Base-by-base conservation (phyloP, 2,113 vertebrate species). In the Callionymus lyra region DNA sequence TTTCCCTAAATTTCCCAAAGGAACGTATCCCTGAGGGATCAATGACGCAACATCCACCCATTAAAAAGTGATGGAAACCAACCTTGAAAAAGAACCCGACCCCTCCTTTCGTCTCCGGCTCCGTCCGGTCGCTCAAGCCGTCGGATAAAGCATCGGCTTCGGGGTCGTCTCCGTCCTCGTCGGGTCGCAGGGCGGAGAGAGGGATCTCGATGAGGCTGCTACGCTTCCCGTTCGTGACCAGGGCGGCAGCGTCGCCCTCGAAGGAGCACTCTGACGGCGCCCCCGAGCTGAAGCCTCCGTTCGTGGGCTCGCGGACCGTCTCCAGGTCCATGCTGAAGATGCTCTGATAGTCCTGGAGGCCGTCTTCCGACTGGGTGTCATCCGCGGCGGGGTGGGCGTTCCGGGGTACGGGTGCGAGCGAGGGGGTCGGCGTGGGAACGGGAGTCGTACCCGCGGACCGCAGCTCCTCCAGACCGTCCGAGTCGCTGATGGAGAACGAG, bases 51-150 rank as follows among this genome's bases (percentile, higher is more conserved):
- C 34, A 13, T 12, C n/a, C 12, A 12, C n/a, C 6, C 10, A 34
- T n/a, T 12, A 34, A 6, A 3, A 34, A 34, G 33, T 34, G 12
- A 36, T n/a, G 12, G 34, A 36, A 10, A 35, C 77, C 38, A 33
- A 87, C 85, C 82, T 84, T 87, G 47, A 89, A 93, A 77, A 91
- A 92, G 82, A 93, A 94, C 3, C 90, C 91, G 6, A 93, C 56
- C 2, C 83, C 86, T 16, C 50, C 63, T 69, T 56, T 85, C 10
- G 36, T 50, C 37, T 90, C 90, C 0, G 79, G 72, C 41, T 88
- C 89, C 0, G 64, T 79, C 11, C 70, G 68, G 35, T 91, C 90
- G 6, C 84, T 89, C 53, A 88, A 63, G 0, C 88, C 85, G 43
- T 92, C 90, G 1, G 74, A 78, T 37, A 76, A 50, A 10, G 38